Evolutionary conservation across 2,888 invertebrate species (phyloP), one percentile per base, ranked within the genome.

Genomic region (Cactoblastis cactorum): DNA sequence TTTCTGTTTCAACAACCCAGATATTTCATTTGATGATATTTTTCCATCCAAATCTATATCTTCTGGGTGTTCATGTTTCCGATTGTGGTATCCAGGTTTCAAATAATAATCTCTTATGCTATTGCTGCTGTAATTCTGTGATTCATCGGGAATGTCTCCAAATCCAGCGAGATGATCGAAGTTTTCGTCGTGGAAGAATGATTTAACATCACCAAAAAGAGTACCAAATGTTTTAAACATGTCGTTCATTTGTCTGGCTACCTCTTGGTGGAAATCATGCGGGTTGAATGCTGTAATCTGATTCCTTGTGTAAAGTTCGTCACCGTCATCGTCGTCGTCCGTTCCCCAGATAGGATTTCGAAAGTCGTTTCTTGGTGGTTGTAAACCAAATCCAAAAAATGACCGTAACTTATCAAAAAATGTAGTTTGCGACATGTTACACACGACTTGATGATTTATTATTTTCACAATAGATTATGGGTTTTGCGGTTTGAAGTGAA

Each of bases 321-420:
- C 87, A 2, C 74, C 84, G 34, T 82, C 82, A 53, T 87, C 88
- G 58, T 87, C 87, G 54, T 87, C 87, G 53, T 87, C 87, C 3
- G 83, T 79, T 49, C 77, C 80, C 88, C 89, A 88, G 59, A 89
- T 86, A 3, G 89, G 89, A 62, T 89, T 89, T 45, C 89, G 78
- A 61, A 89, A 89, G 58, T 88, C 86, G 55, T 86, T 89, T 61
- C 71, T 69, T 18, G 84, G 86, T 33, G 80, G 75, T 49, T 80
- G 74, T 43, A 69, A 65, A 19, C 62, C 62, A 28, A 85, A 35
- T 19, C 88, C 88, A 50, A 89, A 72, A 66, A 87, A 85, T 24
- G 72, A 61, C 19, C 76, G 74, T 43, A 89, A 55, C 63, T 70
- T 83, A 49, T 80, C 77, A 78, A 85, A 77, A 53, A 88, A 77